Conservation (phyloP, 2,888 invertebrate genomes). For the Metalampra italica region DNA sequence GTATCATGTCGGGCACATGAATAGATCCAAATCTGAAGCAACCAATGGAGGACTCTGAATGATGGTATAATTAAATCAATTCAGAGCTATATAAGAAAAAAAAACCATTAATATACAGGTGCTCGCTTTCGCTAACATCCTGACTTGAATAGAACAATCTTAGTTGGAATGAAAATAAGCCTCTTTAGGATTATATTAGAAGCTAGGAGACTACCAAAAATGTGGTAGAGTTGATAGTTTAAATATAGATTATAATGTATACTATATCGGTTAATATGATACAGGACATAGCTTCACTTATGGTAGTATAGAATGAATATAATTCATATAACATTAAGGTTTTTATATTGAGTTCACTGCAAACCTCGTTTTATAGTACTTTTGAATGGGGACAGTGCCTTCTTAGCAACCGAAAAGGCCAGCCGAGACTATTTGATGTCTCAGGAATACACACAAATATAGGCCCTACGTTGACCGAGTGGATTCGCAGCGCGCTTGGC, state of each 20-base stretch:
- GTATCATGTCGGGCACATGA: too few relatives aligned
- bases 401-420: not conserved
- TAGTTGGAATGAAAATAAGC: not conserved
- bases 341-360: not conserved
- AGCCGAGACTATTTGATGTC: too few relatives aligned
- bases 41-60: too few relatives aligned
- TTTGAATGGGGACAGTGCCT: not conserved
- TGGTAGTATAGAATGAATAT: constrained; percentile 45
- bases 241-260: constrained; percentile 29
- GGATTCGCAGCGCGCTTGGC: too few relatives aligned
- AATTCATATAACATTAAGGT: constrained; percentile 39
- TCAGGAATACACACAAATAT: too few relatives aligned
- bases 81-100: too few relatives aligned
- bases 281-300: constrained; percentile 42
- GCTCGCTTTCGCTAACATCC: too few relatives aligned
- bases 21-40: too few relatives aligned
- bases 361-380: not conserved
- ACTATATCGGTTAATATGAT: constrained; percentile 45
- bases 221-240: constrained; percentile 44
- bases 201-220: constrained; percentile 64
- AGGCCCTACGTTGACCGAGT: too few relatives aligned
- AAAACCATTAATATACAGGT: too few relatives aligned
- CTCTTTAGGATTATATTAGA: constrained; percentile 1
- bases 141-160: not conserved
- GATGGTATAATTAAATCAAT: too few relatives aligned